A percentile compares a stretch with the other conserved stretches of the same genome.
These are phyloP conservation scores for Meriones unguiculatus DNA, from an alignment of 2,113 vertebrate genomes.

Conservation along the genomic window DNA sequence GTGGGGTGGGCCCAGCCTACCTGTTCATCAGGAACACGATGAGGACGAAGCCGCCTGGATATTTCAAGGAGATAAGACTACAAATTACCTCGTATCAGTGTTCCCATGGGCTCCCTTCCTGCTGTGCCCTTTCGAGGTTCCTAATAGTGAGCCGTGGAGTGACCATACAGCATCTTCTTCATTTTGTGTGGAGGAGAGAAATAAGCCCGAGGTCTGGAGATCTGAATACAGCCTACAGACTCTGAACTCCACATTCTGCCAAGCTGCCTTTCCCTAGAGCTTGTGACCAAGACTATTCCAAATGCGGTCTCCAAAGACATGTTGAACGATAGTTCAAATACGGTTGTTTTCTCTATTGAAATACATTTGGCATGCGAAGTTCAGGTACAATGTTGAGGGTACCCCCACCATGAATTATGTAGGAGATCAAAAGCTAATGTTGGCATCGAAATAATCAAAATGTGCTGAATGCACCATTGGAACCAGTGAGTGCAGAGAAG, in stretches of 20 bases:
- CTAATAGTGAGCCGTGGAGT: not conserved
- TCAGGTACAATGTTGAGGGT: not conserved
- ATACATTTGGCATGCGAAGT: not conserved
- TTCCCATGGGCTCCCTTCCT: not conserved
- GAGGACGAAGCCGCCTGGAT: not conserved
- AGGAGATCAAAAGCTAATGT: not conserved
- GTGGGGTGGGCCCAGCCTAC: not conserved
- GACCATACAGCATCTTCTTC: not conserved
- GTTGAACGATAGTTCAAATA: slow-evolving; percentile 12
- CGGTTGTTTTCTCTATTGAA: not conserved
- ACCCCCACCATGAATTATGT: not conserved
- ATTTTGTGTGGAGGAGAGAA: not conserved
- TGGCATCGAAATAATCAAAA: slow-evolving; percentile 12
- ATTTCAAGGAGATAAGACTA: not conserved
- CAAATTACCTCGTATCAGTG: too few relatives aligned
- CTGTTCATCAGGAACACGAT: not conserved
- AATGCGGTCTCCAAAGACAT: not conserved
- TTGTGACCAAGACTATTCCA: not conserved
- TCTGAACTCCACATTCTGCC: not conserved
- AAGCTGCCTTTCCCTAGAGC: not conserved
- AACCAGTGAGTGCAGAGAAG: not conserved
- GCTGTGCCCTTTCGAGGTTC: not conserved
- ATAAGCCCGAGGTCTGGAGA: not conserved
- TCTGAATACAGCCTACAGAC: not conserved
- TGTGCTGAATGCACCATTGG: not conserved